Conservation (phyloP, 2,113 vertebrate genomes). For the Lepus europaeus region DNA sequence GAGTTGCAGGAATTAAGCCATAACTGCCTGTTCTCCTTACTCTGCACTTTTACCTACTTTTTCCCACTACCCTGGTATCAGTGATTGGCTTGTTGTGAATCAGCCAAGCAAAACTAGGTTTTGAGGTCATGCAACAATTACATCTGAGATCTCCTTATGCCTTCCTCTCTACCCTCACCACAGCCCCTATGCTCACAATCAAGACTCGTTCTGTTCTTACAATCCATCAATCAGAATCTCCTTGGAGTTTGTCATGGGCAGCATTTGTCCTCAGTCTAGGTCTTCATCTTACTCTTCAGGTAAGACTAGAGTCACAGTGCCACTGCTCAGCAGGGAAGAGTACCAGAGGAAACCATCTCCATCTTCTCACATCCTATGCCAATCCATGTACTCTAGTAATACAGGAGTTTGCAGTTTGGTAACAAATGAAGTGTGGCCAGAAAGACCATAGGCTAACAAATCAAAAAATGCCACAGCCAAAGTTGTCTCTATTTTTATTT, state of each 20-base stretch:
- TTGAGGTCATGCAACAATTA: neutral
- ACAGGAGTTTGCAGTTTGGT: neutral
- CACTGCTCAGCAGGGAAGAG: neutral
- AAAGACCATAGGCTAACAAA: neutral
- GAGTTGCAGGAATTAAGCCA: no score
- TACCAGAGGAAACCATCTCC: neutral
- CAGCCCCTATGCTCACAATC: neutral
- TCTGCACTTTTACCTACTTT: no score
- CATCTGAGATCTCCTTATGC: neutral
- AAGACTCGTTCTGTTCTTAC: slow-evolving; percentile 50
- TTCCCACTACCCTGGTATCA: no score
- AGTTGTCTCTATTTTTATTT: neutral
- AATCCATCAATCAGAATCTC: slow-evolving; percentile 25
- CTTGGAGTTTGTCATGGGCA: neutral
- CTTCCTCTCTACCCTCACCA: neutral
- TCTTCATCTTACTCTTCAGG: neutral
- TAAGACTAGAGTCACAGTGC: neutral
- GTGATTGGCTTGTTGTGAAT: no score
- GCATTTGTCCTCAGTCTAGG: neutral
- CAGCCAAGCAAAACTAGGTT: no score
- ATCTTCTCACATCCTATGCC: neutral
- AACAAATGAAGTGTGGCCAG: neutral
- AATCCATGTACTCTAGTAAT: neutral
- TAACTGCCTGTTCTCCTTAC: no score
- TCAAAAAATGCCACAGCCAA: neutral